A percentile compares a stretch with the other conserved stretches of the same genome.
phyloP scores from a whole-genome alignment of 2,888 invertebrate species.

The Malthinus flaveolus region DNA sequence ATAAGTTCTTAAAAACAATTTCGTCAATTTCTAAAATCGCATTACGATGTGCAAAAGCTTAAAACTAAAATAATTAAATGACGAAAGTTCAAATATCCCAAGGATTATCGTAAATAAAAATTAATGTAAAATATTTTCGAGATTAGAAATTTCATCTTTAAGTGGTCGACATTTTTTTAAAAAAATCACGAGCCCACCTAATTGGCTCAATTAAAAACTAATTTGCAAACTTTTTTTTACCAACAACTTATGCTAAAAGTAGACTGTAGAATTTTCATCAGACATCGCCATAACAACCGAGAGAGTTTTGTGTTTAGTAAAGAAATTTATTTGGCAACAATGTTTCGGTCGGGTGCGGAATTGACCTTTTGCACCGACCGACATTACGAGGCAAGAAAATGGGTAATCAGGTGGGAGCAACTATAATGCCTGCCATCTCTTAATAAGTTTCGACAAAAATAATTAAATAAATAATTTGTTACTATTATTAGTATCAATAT shows the following conservation, averaged over 20 bases:
- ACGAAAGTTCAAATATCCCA: neutral
- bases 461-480: constrained; percentile 15
- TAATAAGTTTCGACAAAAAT: constrained; percentile 26
- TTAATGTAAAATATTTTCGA: neutral
- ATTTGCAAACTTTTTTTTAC: no score
- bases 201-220: no score
- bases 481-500: constrained; percentile 37
- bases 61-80: constrained; percentile 5
- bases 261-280: no score
- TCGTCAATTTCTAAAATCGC: no score
- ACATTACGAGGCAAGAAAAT: neutral
- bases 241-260: no score
- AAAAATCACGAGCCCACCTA: no score
- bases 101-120: neutral
- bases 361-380: constrained; percentile 15
- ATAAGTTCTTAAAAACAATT: no score
- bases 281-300: neutral
- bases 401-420: constrained; percentile 12
- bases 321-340: constrained; percentile 10
- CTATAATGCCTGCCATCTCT: constrained; percentile 29
- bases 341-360: constrained; percentile 1
- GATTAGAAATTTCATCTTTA: constrained; percentile 8
- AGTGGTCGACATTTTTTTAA: neutral
- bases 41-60: neutral
- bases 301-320: neutral